A percentile compares a stretch with the other conserved stretches of the same genome.
Conservation (phyloP, 2,113 vertebrate species). For the Petroica traversi region DNA sequence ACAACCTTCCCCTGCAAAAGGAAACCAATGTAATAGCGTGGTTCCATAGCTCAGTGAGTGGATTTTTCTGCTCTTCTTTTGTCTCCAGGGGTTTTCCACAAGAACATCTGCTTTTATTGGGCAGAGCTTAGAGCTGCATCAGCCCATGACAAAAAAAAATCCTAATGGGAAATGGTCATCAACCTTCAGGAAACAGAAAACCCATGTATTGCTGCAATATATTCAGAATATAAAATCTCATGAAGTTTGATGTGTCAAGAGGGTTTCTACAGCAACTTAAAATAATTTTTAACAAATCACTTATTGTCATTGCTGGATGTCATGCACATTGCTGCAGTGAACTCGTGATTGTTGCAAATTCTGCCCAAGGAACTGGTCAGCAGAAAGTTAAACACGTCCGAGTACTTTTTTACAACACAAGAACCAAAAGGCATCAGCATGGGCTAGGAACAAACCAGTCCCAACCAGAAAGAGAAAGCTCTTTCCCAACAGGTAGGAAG, state of each 20-base stretch:
- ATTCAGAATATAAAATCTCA: neutral
- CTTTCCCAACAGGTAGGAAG: neutral
- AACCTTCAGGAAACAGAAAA: neutral
- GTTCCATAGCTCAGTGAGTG: neutral
- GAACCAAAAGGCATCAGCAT: neutral
- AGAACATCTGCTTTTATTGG: neutral
- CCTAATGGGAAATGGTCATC: neutral
- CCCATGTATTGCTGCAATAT: neutral
- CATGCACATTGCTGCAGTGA: neutral
- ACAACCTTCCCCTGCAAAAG: neutral
- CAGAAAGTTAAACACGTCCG: neutral
- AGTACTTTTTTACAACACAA: neutral
- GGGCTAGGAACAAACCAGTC: neutral
- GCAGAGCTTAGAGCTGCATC: neutral
- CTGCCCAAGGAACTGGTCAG: neutral
- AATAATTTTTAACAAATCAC: neutral
- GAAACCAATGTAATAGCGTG: neutral
- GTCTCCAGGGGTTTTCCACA: neutral
- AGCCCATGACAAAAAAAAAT: neutral
- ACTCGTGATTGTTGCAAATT: neutral
- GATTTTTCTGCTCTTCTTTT: neutral
- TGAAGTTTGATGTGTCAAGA: neutral
- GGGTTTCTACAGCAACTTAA: neutral
- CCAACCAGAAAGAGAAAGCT: neutral
- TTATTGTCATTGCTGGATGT: neutral